Evolutionary conservation across 2,888 invertebrate species (phyloP).

Genomic region (Callosobruchus maculatus): DNA sequence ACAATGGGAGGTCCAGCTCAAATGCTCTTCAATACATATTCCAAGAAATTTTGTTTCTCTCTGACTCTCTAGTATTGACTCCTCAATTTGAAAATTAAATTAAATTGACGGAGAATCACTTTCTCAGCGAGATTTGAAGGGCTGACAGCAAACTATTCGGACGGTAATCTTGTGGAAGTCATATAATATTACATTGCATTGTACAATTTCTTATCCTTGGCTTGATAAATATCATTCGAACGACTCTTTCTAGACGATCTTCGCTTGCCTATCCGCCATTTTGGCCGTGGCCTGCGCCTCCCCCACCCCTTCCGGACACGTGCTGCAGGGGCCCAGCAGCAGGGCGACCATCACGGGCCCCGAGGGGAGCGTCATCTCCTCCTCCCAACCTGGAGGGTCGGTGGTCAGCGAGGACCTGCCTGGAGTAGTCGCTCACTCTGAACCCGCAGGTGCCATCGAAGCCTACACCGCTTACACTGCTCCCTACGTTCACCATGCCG

Average conservation of each 20-base stretch:
- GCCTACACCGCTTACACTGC: constrained; percentile 22
- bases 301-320: constrained; percentile 22
- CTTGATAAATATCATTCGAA: too few relatives aligned
- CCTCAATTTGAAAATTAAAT: too few relatives aligned
- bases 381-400: constrained; percentile 33
- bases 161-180: too few relatives aligned
- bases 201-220: too few relatives aligned
- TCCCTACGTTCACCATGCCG: background rate
- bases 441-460: constrained; percentile 18
- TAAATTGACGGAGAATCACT: too few relatives aligned
- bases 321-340: constrained; percentile 36
- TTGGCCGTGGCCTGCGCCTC: constrained; percentile 22
- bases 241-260: constrained; percentile 9
- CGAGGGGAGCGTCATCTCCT: constrained; percentile 33
- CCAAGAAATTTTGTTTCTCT: too few relatives aligned
- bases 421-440: constrained; percentile 21
- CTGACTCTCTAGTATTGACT: too few relatives aligned
- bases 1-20: too few relatives aligned
- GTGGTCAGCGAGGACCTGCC: constrained; percentile 29
- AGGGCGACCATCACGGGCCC: constrained; percentile 31
- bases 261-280: constrained; percentile 31
- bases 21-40: too few relatives aligned
- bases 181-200: too few relatives aligned
- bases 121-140: too few relatives aligned
- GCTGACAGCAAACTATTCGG: too few relatives aligned